Evolutionary conservation across 2,888 invertebrate species (phyloP), one percentile per base, ranked within the genome.

Genomic region (Drosophila vallismaia): DNA sequence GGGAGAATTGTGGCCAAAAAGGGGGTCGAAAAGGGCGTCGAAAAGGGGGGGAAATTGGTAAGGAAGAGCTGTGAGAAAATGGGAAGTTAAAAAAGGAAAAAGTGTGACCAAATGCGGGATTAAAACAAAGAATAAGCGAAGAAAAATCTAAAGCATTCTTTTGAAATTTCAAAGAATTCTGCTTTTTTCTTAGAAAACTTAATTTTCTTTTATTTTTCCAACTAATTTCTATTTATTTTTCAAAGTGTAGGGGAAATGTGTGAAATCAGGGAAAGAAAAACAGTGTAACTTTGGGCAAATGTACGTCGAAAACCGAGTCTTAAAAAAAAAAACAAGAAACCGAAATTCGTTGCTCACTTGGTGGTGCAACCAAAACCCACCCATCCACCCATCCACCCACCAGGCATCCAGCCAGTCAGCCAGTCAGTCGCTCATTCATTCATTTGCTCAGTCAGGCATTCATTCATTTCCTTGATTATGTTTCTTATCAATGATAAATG

Each of bases 401-500:
- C 28, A 19, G 19, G 19, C 19, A 19, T 9, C 10, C 33, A 33
- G 33, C 33, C 8, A 33, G 9, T 10, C 33, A 36, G 36, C 36
- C 36, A 36, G 36, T 36, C 48, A 58, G 60, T 70, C 48, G 52
- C 54, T 82, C 82, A 87, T 82, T 82, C 87, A 82, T 84, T 86
- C 85, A 85, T 86, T 86, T 84, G 79, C 77, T 72, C 81, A 85
- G 76, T 87, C 86, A 74, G 85, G 62, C 87, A 86, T 86, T 85
- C 85, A 85, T 82, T 82, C 79, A 82, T 82, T 82, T 82, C 79
- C 87, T 82, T 87, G 81, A 82, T 82, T 82, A 87, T 82, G 87
- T 82, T 82, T 76, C 87, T 82, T 86, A 82, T 82, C 81, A 82
- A 82, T 82, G 81, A 86, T 82, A 81, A 87, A 82, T 86, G 81